Conservation (phyloP, 37 sponge, comb jelly and placozoan species). For the Sycon ciliatum region DNA sequence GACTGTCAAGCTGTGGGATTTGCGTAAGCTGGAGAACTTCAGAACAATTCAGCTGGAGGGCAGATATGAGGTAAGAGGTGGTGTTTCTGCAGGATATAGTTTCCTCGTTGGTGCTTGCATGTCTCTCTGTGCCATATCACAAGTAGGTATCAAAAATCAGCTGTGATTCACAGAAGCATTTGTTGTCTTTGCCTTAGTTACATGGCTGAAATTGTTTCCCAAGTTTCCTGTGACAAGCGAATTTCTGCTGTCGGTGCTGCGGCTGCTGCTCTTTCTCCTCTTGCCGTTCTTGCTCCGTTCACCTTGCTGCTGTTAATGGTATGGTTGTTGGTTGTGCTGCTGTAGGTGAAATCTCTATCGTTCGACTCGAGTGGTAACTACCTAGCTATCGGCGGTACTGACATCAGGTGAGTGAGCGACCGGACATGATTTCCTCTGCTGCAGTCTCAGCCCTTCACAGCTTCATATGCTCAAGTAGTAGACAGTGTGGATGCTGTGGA, state of each 20-base stretch:
- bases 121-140: too few relatives aligned
- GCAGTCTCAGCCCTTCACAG: conserved; percentile 15
- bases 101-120: too few relatives aligned
- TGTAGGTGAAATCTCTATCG: conserved; percentile 54
- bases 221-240: too few relatives aligned
- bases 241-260: too few relatives aligned
- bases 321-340: neutral
- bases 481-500: conserved; percentile 54
- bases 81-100: neutral
- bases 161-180: neutral
- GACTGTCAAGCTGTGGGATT: conserved; percentile 90
- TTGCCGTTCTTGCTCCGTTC: too few relatives aligned
- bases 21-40: conserved; percentile 96
- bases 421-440: neutral
- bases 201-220: too few relatives aligned
- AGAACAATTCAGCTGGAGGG: conserved; percentile 76
- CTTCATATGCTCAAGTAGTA: conserved; percentile 75
- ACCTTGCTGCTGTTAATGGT: neutral
- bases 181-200: too few relatives aligned
- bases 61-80: conserved; percentile 57
- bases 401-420: conserved; percentile 62
- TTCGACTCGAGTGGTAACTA: conserved; percentile 96
- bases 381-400: conserved; percentile 83
- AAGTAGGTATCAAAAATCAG: too few relatives aligned
- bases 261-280: too few relatives aligned